Evolutionary conservation across 2,888 invertebrate genomes (phyloP), one percentile per base, ranked within the genome.

Genomic region (Gibbula magus): DNA sequence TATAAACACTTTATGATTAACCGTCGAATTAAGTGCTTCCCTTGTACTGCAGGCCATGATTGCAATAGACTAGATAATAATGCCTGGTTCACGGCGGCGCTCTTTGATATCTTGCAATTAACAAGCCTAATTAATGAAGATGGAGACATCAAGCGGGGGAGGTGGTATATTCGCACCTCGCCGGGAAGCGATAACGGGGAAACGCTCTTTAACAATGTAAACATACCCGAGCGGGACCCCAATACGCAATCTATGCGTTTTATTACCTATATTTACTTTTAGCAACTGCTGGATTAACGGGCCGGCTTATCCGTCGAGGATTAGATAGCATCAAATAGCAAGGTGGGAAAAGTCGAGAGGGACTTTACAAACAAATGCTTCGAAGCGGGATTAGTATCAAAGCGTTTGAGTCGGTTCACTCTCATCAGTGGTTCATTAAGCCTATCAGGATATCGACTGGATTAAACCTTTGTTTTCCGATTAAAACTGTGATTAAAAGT

Each of bases 51-150:
- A 25, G 61, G 61, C 52, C 8, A 53, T 22, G 70, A 35, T 78
- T 80, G 78, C 83, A 83, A 81, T 81, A 81, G 79, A 66, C 18
- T 76, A 79, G 73, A 81, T 81, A 78, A 77, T 25, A 52, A 52
- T 73, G 75, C 76, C 75, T 73, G 51, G 56, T 45, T 66, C 51
- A 29, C 73, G 45, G 67, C 73, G 56, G 75, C 53, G 53, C 25
- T 78, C 73, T 75, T 67, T 79, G 73, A 81, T 78, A 29, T 29
- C 29, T 13, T 25, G 29, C n/a, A 61, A 61, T 61, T 61, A 61
- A 61, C 61, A 61, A 61, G 61, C 29, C 22, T 61, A 61, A 61
- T 61, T 61, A 61, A 61, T 8, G 61, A 29, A 29, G 61, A 61
- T 25, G 25, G 13, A 61, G 61, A 61, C 61, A 61, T 61, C 61